phyloP scores from a whole-genome alignment of 1,140 invertebrate species.

The Euura saliciscinereae region DNA sequence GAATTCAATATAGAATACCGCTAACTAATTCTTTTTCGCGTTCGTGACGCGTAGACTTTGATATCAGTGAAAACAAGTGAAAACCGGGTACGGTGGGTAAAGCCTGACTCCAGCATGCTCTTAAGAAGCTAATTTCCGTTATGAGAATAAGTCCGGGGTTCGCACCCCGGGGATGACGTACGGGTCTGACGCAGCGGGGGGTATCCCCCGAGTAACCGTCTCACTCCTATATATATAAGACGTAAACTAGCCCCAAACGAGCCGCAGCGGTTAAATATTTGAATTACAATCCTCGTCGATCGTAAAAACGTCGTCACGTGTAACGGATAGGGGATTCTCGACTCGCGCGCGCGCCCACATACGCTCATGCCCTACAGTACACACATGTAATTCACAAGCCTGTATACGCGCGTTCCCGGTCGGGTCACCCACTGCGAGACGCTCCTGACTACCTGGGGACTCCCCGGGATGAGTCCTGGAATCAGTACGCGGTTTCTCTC shows the following conservation, averaged over 20 bases:
- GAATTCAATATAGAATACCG: too few species aligned
- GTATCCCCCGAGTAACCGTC: constrained; percentile 20
- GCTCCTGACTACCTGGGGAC: neutral
- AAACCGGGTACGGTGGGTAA: too few species aligned
- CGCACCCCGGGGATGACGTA: constrained; percentile 50
- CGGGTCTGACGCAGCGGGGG: constrained; percentile 53
- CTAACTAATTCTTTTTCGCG: too few species aligned
- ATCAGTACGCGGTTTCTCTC: neutral
- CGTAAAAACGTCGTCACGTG: constrained; percentile 55
- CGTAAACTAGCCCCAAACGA: constrained; percentile 48
- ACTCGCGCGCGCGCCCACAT: neutral
- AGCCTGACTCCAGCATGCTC: too few species aligned
- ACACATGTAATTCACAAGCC: neutral
- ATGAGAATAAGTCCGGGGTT: constrained; percentile 24
- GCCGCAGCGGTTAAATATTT: constrained; percentile 53
- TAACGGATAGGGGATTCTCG: constrained; percentile 42
- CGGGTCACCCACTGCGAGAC: constrained; percentile 3
- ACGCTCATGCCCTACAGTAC: neutral
- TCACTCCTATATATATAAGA: constrained; percentile 38
- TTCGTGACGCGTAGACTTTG: too few species aligned
- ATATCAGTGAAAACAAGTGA: too few species aligned
- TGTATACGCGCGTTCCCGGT: neutral
- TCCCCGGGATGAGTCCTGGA: neutral
- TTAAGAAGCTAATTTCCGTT: too few species aligned
- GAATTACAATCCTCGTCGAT: constrained; percentile 50